These are phyloP conservation scores for Misgurnus anguillicaudatus DNA, from an alignment of 2,113 vertebrate genomes.

Conservation along the genomic window DNA sequence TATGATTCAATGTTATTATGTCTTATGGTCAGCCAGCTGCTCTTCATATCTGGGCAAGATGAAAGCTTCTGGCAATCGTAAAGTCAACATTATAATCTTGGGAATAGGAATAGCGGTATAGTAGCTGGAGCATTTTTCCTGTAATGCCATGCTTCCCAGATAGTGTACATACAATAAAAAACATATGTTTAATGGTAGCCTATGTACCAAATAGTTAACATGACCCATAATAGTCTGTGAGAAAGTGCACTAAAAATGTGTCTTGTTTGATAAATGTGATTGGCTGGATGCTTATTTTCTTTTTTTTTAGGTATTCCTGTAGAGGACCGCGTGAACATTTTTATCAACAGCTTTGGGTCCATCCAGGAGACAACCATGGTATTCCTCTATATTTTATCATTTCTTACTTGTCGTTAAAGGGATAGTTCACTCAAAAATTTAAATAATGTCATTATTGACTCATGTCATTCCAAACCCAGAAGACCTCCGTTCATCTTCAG, in stretches of 20 bases:
- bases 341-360: slow-evolving; percentile 99
- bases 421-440: not conserved
- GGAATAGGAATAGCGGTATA: slow-evolving; percentile 54
- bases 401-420: not conserved
- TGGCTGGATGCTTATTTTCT: slow-evolving; percentile 19
- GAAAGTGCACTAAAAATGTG: not conserved
- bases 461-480: no score
- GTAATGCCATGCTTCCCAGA: slow-evolving; percentile 27
- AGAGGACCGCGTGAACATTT: slow-evolving; percentile 97
- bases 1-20: slow-evolving; percentile 52
- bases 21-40: slow-evolving; percentile 68
- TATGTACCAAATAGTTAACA: slow-evolving; percentile 8
- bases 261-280: not conserved
- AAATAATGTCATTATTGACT: no score
- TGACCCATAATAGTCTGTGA: slow-evolving; percentile 2
- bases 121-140: not conserved
- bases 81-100: slow-evolving; percentile 67
- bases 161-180: slow-evolving; percentile 48
- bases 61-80: slow-evolving; percentile 64
- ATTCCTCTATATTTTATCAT: slow-evolving; percentile 58
- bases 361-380: slow-evolving; percentile 99
- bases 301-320: slow-evolving; percentile 88
- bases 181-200: slow-evolving; percentile 47
- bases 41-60: slow-evolving; percentile 66
- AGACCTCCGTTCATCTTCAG: no score